A percentile compares a stretch with the other conserved stretches of the same genome.
Conservation (phyloP, 2,888 invertebrate genomes). For the Drosophila formosana region DNA sequence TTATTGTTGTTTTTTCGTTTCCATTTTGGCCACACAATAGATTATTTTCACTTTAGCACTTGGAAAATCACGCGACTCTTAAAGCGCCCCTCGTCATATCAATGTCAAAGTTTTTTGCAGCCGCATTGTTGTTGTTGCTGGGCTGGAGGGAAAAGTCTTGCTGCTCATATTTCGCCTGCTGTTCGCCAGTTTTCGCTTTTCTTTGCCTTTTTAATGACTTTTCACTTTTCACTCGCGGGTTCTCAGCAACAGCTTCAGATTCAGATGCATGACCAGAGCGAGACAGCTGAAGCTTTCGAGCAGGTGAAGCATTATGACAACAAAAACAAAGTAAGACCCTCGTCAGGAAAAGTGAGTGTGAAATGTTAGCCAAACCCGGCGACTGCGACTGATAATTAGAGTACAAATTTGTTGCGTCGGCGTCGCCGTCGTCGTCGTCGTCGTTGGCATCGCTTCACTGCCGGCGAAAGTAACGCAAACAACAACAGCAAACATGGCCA, state of each 20-base stretch:
- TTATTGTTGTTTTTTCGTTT: background rate
- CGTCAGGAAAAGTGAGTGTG: constrained; percentile 74
- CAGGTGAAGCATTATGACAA: constrained; percentile 61
- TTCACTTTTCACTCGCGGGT: constrained; percentile 73
- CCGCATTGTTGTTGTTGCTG: constrained; percentile 23
- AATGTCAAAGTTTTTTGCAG: constrained; percentile 52
- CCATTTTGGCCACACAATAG: background rate
- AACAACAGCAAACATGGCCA: constrained; percentile 32
- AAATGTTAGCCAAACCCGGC: constrained; percentile 52
- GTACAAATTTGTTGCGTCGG: constrained; percentile 70
- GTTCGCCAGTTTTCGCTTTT: constrained; percentile 75
- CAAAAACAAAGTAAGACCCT: constrained; percentile 43
- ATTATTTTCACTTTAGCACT: constrained; percentile 29
- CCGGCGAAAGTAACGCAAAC: constrained; percentile 68
- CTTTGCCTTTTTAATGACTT: constrained; percentile 69
- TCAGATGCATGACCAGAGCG: constrained; percentile 60
- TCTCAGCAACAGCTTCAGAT: constrained; percentile 57
- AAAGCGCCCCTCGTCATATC: constrained; percentile 51
- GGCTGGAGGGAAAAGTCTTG: constrained; percentile 37
- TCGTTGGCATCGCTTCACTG: constrained; percentile 63
- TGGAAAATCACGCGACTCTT: constrained; percentile 12
- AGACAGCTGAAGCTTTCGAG: constrained; percentile 16
- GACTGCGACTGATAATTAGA: constrained; percentile 66
- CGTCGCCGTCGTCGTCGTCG: constrained; percentile 33
- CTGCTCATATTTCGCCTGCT: constrained; percentile 65